Percentiles rank a stretch among this genome's conserved stretches.
These are phyloP conservation scores for Heterodera schachtii DNA, from an alignment of 1,140 invertebrate species.

Conservation along the genomic window DNA sequence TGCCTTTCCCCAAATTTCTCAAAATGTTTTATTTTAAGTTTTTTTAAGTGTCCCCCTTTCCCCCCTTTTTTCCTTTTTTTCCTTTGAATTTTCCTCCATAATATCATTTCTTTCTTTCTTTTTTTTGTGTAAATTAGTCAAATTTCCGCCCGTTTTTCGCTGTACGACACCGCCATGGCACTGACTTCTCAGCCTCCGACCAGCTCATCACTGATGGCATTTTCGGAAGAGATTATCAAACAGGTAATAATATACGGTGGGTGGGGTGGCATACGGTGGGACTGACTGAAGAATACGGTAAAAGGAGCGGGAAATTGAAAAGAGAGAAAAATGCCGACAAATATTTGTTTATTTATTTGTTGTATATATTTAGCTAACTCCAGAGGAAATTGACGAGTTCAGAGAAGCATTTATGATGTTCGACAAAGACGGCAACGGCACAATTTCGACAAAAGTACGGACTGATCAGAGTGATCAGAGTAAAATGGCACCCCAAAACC, in stretches of 20 bases:
- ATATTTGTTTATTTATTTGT: conserved; percentile 3
- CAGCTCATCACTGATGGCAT: conserved; percentile 46
- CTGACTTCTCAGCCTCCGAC: conserved; percentile 40
- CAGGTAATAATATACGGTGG: conserved; percentile 31
- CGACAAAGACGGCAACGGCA: conserved; percentile 98
- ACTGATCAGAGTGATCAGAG: conserved; percentile 76
- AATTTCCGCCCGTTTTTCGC: not conserved
- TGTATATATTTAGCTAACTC: conserved; percentile 50
- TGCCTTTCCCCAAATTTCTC: not conserved
- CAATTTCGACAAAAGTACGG: conserved; percentile 76
- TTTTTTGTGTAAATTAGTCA: not conserved
- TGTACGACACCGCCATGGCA: conserved; percentile 35
- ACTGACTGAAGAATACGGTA: too few species aligned
- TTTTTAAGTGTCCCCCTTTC: not conserved
- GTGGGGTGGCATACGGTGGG: too few species aligned
- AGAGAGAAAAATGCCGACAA: too few species aligned
- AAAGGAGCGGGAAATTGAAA: too few species aligned
- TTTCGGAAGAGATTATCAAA: conserved; percentile 55
- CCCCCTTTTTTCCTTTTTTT: not conserved
- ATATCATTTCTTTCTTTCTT: not conserved
- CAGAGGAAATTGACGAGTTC: conserved; percentile 75
- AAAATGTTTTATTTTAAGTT: too few species aligned
- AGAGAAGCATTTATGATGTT: conserved; percentile 98
- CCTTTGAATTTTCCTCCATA: not conserved
- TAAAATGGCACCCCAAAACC: conserved; percentile 85